Evolutionary conservation across 2,113 vertebrate genomes (phyloP).

Genomic region (Bettongia penicillata): DNA sequence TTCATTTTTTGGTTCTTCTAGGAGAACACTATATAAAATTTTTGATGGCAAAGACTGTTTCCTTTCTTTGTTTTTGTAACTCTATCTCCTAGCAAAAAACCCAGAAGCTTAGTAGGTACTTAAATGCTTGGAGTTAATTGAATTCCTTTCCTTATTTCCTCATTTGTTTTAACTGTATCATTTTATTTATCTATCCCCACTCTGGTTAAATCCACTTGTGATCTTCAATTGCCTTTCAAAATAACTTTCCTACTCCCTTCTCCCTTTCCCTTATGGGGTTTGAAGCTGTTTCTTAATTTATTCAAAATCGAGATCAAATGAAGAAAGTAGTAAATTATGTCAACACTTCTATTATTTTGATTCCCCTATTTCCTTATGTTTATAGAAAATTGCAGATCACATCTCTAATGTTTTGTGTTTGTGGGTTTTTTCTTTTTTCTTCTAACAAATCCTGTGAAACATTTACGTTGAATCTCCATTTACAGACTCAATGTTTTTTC

Average conservation of each 20-base stretch:
- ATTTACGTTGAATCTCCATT: background rate
- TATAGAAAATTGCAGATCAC: background rate
- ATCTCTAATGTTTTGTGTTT: background rate
- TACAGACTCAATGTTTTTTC: background rate
- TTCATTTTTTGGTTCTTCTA: too few relatives aligned
- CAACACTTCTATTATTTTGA: background rate
- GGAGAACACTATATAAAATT: background rate
- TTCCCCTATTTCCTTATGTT: background rate
- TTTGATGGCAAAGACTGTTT: background rate
- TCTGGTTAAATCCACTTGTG: background rate
- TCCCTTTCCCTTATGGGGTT: background rate
- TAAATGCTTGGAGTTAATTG: background rate
- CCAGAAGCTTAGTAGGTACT: background rate
- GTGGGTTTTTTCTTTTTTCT: background rate
- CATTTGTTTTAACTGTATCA: background rate
- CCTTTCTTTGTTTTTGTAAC: background rate
- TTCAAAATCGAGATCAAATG: background rate
- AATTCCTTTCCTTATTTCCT: background rate
- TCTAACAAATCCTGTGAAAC: background rate
- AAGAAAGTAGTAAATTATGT: background rate
- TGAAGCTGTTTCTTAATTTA: background rate
- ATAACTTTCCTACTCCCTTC: background rate
- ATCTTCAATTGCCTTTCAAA: background rate
- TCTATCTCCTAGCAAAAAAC: background rate
- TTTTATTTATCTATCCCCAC: background rate